Evolutionary conservation across 1,140 invertebrate species (phyloP).

Genomic region (Drosophila willistoni): DNA sequence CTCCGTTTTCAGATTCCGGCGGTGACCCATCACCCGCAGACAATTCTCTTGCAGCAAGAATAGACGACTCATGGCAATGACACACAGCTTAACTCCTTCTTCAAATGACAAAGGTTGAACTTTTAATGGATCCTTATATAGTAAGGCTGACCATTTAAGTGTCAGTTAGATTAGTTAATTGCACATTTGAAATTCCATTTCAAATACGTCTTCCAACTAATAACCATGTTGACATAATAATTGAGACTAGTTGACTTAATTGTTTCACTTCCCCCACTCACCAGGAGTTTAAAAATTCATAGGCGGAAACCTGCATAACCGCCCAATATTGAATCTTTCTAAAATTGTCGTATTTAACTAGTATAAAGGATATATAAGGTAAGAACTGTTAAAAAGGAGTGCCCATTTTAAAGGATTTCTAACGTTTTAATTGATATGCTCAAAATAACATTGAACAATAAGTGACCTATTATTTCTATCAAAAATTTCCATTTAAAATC

Average conservation of each 20-base stretch:
- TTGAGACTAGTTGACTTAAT: conserved; percentile 27
- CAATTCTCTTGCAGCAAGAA: conserved; percentile 62
- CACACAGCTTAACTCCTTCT: not conserved
- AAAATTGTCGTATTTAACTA: too few species aligned
- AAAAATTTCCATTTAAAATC: too few species aligned
- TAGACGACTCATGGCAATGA: conserved; percentile 39
- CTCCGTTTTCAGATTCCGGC: not conserved
- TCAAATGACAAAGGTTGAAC: not conserved
- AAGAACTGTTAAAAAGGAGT: too few species aligned
- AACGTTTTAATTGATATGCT: too few species aligned
- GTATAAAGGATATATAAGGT: too few species aligned
- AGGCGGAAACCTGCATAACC: not conserved
- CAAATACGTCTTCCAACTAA: conserved; percentile 32
- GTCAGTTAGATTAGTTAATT: conserved; percentile 30
- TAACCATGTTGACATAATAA: conserved; percentile 63
- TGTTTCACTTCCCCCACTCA: not conserved
- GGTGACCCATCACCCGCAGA: conserved; percentile 61
- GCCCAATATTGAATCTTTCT: too few species aligned
- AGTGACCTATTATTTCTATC: too few species aligned
- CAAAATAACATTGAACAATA: too few species aligned
- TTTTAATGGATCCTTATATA: conserved; percentile 16
- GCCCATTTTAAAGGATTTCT: too few species aligned
- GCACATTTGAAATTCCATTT: conserved; percentile 32
- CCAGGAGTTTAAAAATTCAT: not conserved
- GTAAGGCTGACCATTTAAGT: conserved; percentile 43